Evolutionary conservation across 2,888 invertebrate genomes (phyloP).

Genomic region (Xestia sexstrigata): DNA sequence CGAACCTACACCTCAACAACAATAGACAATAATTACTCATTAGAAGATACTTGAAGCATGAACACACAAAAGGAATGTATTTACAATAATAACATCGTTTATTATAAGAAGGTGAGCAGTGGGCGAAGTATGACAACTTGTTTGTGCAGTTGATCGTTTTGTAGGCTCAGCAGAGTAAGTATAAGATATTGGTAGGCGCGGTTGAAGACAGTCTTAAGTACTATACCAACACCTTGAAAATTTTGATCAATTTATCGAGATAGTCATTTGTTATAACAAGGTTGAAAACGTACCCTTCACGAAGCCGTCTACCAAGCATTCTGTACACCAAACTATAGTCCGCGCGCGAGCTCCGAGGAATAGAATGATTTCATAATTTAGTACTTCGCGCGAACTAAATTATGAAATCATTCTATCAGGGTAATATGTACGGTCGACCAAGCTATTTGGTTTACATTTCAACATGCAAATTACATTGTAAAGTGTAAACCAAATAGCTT

Average conservation of each 20-base stretch:
- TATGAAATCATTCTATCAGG: no score
- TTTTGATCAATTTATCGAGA: neutral
- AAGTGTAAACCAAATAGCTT: no score
- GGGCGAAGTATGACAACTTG: slow-evolving; percentile 38
- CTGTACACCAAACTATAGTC: no score
- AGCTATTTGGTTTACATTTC: no score
- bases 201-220: slow-evolving; percentile 2
- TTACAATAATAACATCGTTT: slow-evolving; percentile 39
- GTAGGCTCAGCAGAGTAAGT: slow-evolving; percentile 34
- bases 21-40: slow-evolving; percentile 32
- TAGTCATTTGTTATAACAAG: no score
- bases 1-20: slow-evolving; percentile 9
- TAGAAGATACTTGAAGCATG: slow-evolving; percentile 7
- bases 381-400: no score
- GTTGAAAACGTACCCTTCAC: no score
- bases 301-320: no score
- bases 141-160: slow-evolving; percentile 16
- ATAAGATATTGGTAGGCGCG: neutral
- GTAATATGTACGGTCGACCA: no score
- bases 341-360: no score
- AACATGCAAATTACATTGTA: no score
- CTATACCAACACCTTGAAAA: neutral
- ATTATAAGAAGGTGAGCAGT: slow-evolving; percentile 41
- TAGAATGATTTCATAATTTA: no score
- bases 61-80: slow-evolving; percentile 34